Evolutionary conservation across 2,797 vertebrate genomes (phyloP), one percentile per base, ranked within the genome.

Genomic region (Macropus fuliginosus): DNA sequence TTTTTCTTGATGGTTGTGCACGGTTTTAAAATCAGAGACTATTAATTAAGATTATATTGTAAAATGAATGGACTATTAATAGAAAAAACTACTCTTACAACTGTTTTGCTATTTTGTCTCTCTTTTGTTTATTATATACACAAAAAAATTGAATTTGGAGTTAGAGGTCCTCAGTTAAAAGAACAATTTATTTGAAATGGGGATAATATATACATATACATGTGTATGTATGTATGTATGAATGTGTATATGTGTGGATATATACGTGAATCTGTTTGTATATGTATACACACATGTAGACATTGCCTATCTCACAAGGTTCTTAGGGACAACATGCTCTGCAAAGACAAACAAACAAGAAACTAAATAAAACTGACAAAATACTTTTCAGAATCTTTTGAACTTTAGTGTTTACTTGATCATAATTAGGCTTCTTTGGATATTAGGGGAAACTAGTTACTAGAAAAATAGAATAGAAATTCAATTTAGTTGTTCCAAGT

Each of bases 141-240:
- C n/a, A 81, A 87, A 8, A 87, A 87, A 81, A 40, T 3, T 16
- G 40, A 9, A 46, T 81, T 46, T 81, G 9, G 74, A 81, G 1
- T 81, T 27, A 24, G 9, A 46, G n/a, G 18, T 40, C 40, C 40
- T 81, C 74, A 46, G 31, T 66, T n/a, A 18, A 81, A 81, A 9
- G n/a, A 40, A 46, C 21, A 81, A 3, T 46, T 46, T 21, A 81
- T 46, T 81, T 81, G 46, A 81, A 81, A 81, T 81, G 21, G 74
- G n/a, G 6, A 81, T 46, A n/a, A 16, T 18, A 18, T 66, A 21
- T 21, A 74, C 5, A 21, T 40, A 40, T 0, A n/a, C 16, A 66
- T 3, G n/a, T 18, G 5, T n/a, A n/a, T 6, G 5, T 16, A n/a
- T 29, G 3, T 18, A 6, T 57, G 5, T 16, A n/a, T 29, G 3